Evolutionary conservation across 2,797 vertebrate genomes (phyloP), one percentile per base, ranked within the genome.

Genomic region (Kryptolebias ocellatus): DNA sequence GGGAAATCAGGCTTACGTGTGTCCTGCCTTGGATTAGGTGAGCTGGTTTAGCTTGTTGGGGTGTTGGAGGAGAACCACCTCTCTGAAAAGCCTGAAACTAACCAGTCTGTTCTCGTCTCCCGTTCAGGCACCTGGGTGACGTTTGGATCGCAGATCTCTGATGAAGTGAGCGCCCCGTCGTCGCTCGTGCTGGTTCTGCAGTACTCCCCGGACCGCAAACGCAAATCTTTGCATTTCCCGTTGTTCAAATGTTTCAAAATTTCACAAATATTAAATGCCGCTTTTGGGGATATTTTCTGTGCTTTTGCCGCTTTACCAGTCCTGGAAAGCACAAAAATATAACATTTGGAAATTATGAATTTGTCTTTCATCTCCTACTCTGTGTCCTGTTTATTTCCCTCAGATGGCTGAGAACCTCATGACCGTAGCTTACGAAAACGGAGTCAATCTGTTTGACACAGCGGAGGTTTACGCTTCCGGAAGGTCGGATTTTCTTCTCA

Each of bases 131-230:
- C 96, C 52, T 97, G 96, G 96, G 96, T 96, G 88, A 98, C 96
- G 0, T 96, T 98, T 78, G 96, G 96, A 73, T 96, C 95, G 52
- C 96, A 97, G 90, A 96, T 97, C 90, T 95, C 95, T 3, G 95
- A 97, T 67, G 95, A 97, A 95, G 96, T 97, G 88, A 94, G 93
- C 46, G 27, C 57, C 74, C 45, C 17, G 8, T 72, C 3, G 54
- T 29, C 37, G 4, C 4, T 67, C 57, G 0, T 66, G 27, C 67
- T 72, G 24, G 47, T 65, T 75, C 53, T 51, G 62, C 53, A 56
- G 45, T 54, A 63, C 37, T 17, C 1, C 20, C 2, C 44, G 49
- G 20, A 1, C 29, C 14, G 34, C 20, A 31, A 64, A 29, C 3
- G 0, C 27, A 59, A 64, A 65, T 77, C 11, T 64, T 59, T 24